Base-by-base conservation (phyloP, 2,113 vertebrate species). In the Cervus canadensis region DNA sequence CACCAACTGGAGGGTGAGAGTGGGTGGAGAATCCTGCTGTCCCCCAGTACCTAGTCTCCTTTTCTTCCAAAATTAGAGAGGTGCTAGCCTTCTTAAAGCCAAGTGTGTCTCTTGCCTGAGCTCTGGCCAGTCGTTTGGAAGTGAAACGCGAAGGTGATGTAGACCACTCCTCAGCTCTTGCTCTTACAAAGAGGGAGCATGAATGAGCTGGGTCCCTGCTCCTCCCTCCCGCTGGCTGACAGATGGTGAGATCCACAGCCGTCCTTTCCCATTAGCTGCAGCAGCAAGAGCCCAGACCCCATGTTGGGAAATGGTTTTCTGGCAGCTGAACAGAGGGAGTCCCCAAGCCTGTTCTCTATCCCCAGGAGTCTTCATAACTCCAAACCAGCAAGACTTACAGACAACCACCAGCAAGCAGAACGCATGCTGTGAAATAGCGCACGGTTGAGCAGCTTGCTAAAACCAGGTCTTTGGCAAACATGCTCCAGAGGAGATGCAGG, bases 381-480 rank as follows among this genome's bases (percentile, higher is more conserved):
- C 19, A 16, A 19, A 30, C 14, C 2, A 0, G 52, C 26, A 45
- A 74, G 17, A 43, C 52, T 74, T n/a, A 76, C 64, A 11, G 19
- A 59, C n/a, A 28, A 33, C 59, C 12, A 45, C 88, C 36, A 6
- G 83, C 48, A 50, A 54, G 92, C 10, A 45, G 62, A 50, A 23
- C 0, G 2, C 10, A 9, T 23, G 5, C 0, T 21, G 76, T 21
- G 76, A 36, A 48, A 36, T 5, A 23, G 23, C 0, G 2, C 56
- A 19, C 4, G 6, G 25, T 1, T 15, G 7, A 81, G 33, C 10
- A 33, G 19, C 45, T 48, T 36, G 33, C 15, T 59, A 2, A 36
- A 17, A 17, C 4, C 11, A 57, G 48, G 45, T 6, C 67, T 13
- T 0, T 25, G 16, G n/a, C 9, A 26, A 19, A 33, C 7, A 30